A percentile compares a stretch with the other conserved stretches of the same genome.
Evolutionary conservation across 1,140 invertebrate species (phyloP).

Genomic region (Samia ricini): DNA sequence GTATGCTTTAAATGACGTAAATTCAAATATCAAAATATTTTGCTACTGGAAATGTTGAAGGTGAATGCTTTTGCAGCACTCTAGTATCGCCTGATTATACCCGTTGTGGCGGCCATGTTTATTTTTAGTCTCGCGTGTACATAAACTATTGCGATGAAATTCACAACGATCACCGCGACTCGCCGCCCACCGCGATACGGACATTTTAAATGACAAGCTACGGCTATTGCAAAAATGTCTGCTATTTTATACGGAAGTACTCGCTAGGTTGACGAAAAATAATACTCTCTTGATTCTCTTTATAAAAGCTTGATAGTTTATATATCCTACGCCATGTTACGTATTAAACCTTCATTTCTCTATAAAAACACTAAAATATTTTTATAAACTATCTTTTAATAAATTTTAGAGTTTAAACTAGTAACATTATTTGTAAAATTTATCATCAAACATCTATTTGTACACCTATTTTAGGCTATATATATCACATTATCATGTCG

Average conservation of each 20-base stretch:
- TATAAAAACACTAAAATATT: no score
- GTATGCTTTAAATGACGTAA: constrained; percentile 29
- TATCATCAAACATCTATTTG: no score
- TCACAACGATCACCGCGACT: constrained; percentile 63
- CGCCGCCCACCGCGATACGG: no score
- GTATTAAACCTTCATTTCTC: no score
- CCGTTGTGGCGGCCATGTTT: constrained; percentile 61
- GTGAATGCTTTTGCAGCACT: constrained; percentile 39
- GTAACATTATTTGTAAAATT: no score
- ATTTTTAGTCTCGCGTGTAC: constrained; percentile 69
- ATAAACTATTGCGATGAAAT: constrained; percentile 69
- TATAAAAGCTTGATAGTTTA: constrained; percentile 32
- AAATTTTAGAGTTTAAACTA: no score
- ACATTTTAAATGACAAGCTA: no score
- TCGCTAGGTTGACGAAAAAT: constrained; percentile 46
- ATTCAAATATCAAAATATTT: constrained; percentile 49
- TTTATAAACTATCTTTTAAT: no score
- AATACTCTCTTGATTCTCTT: constrained; percentile 45
- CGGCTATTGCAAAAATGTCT: constrained; percentile 69
- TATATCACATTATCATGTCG: constrained; percentile 37
- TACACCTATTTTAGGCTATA: no score
- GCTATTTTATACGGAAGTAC: constrained; percentile 59
- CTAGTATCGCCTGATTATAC: constrained; percentile 62
- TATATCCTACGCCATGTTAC: constrained; percentile 26
- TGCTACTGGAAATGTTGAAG: constrained; percentile 37